Percentiles rank a stretch among this genome's conserved stretches.
Evolutionary conservation across 1,140 invertebrate species (phyloP).

Genomic region (Leptopilina clavipes): DNA sequence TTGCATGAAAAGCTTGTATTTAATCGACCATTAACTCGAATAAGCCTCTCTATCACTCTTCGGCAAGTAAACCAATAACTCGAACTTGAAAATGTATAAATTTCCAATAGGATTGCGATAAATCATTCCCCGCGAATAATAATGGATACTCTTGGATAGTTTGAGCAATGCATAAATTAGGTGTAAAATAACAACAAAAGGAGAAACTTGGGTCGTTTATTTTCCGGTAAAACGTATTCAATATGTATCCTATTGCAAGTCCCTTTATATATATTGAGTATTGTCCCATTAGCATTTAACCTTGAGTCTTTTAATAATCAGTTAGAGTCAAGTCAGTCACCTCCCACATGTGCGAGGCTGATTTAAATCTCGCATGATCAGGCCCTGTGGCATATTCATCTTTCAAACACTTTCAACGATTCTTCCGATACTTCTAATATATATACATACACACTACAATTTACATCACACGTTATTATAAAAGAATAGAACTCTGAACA

Average conservation of each 20-base stretch:
- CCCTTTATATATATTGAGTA: neutral
- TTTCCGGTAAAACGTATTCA: conserved; percentile 3
- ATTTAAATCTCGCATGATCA: conserved; percentile 5
- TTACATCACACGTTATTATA: neutral
- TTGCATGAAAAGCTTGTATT: neutral
- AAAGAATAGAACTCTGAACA: neutral
- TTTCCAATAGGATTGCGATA: neutral
- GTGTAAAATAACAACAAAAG: conserved; percentile 22
- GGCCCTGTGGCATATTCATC: conserved; percentile 11
- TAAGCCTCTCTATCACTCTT: neutral
- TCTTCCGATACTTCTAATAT: neutral
- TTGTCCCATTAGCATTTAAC: conserved; percentile 22
- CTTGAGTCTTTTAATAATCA: conserved; percentile 30
- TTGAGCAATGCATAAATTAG: conserved; percentile 28
- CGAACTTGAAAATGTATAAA: neutral
- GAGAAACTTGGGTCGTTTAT: conserved; percentile 10
- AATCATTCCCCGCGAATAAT: neutral
- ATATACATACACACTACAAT: neutral
- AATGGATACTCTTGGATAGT: neutral
- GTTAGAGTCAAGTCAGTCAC: conserved; percentile 5
- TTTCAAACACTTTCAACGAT: conserved; percentile 17
- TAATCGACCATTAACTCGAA: neutral
- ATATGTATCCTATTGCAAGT: neutral
- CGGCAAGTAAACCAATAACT: neutral
- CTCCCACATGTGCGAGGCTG: conserved; percentile 17